Base-by-base conservation (phyloP, 1,140 invertebrate genomes). In the Drosophila baimaii region DNA sequence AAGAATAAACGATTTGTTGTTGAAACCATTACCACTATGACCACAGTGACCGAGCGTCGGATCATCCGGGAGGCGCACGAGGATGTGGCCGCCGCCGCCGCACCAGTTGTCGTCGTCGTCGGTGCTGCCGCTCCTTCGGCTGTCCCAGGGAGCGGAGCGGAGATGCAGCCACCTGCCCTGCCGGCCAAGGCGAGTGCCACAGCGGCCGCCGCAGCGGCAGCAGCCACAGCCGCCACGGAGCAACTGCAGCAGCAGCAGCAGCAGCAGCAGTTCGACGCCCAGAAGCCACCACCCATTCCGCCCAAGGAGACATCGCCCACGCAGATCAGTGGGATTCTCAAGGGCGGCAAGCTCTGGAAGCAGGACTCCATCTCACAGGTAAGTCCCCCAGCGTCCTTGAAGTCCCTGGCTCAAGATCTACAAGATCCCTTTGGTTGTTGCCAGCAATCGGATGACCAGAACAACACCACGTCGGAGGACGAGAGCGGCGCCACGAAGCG, bases 31-130 rank as follows among this genome's bases (percentile, higher is more conserved):
- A 91, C 90, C 81, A 91, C 94, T 57, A 95, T 95, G 94, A 95
- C 94, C 65, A 95, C 94, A 49, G 94, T 95, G 37, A 95, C 95
- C 59, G 94, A 95, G 85, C 92, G 94, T 43, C 93, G 94, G 29
- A 94, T 95, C 52, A 93, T 95, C 4, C 93, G 94, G 0, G 94
- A 95, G 70, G 78, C 89, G 39, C 77, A 83, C 52, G 86, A 89
- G 52, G 84, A 90, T 75, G 64, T 82, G 69, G 68, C 41, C 5
- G 35, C 52, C 7, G n/a, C 47, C 35, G 39, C 13, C 15, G 23
- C 31, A 9, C 17, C 65, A 2, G 43, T 23, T 8, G 2, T 19
- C 7, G 31, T 35, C 23, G 9, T 49, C 15, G 15, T 46, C 1
- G 13, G 13, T 13, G 35, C 9, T 4, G n/a, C 25, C 10, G 29